Evolutionary conservation across 2,113 vertebrate genomes (phyloP).

Genomic region (Deroptyus accipitrinus): DNA sequence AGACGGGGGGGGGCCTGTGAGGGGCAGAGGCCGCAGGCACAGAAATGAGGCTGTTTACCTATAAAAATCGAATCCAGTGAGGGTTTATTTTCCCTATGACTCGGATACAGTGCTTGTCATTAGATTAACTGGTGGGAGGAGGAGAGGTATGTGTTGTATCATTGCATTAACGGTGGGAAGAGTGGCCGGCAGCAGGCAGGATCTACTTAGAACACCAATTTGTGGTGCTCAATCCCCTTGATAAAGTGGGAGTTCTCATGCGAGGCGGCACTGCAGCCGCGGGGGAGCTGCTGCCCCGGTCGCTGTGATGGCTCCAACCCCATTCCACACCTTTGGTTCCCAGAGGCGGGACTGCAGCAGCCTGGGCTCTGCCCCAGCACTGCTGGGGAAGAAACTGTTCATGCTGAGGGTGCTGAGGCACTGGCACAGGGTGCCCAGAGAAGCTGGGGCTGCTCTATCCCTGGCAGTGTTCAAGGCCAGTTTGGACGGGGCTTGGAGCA

Average conservation of each 20-base stretch:
- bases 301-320: no score
- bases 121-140: slow-evolving; percentile 55
- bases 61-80: background rate
- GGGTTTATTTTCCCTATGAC: slow-evolving; percentile 26
- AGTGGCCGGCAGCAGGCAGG: slow-evolving; percentile 2
- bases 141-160: slow-evolving; percentile 53
- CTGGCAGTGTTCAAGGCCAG: background rate
- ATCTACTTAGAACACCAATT: slow-evolving; percentile 52
- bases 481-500: background rate
- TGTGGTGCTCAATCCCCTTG: slow-evolving; percentile 11
- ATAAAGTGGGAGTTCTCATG: slow-evolving; percentile 22
- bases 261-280: background rate
- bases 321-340: background rate
- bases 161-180: slow-evolving; percentile 50
- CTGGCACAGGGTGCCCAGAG: background rate
- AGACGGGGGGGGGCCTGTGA: background rate
- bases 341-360: background rate
- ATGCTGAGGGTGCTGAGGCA: background rate
- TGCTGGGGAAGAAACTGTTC: background rate
- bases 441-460: no score
- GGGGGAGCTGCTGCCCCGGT: background rate
- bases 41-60: slow-evolving; percentile 46
- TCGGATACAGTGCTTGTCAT: slow-evolving; percentile 23
- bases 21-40: background rate
- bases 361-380: background rate